Evolutionary conservation across 2,888 invertebrate genomes (phyloP).

Genomic region (Leptinotarsa peninsularis): DNA sequence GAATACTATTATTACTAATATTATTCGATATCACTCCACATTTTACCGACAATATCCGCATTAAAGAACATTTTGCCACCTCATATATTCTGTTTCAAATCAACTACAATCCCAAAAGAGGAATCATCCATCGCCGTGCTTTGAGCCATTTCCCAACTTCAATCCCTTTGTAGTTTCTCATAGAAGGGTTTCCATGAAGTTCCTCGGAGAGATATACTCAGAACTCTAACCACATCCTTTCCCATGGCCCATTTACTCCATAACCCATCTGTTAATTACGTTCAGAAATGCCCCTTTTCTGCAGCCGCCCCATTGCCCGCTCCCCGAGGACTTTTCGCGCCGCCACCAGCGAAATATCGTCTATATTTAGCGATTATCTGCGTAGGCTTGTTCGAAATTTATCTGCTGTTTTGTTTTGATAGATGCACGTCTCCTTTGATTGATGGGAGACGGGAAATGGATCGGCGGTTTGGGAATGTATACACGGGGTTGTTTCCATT

Average conservation of each 20-base stretch:
- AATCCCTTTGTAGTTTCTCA: not conserved
- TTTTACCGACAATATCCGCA: no score
- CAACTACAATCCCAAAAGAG: no score
- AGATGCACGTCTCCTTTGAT: conserved; percentile 21
- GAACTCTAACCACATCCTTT: conserved; percentile 53
- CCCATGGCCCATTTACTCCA: conserved; percentile 51
- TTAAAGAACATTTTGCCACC: no score
- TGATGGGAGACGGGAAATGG: conserved; percentile 13
- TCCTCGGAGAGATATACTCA: conserved; percentile 50
- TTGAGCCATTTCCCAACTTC: not conserved
- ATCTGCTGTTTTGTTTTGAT: conserved; percentile 23
- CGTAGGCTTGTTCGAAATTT: conserved; percentile 25
- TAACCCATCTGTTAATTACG: conserved; percentile 56
- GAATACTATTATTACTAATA: no score
- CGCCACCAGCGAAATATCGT: conserved; percentile 16
- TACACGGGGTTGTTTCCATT: not conserved
- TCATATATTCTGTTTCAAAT: no score
- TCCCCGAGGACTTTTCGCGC: conserved; percentile 19
- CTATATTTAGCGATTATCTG: conserved; percentile 30
- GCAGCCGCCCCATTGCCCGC: conserved; percentile 16
- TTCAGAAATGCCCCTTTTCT: conserved; percentile 32
- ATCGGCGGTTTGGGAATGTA: not conserved
- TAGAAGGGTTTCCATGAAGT: conserved; percentile 24
- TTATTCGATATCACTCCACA: no score
- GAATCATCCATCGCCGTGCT: not conserved